These are phyloP conservation scores for Reinhardtius hippoglossoides DNA, from an alignment of 2,113 vertebrate genomes.

Conservation along the genomic window DNA sequence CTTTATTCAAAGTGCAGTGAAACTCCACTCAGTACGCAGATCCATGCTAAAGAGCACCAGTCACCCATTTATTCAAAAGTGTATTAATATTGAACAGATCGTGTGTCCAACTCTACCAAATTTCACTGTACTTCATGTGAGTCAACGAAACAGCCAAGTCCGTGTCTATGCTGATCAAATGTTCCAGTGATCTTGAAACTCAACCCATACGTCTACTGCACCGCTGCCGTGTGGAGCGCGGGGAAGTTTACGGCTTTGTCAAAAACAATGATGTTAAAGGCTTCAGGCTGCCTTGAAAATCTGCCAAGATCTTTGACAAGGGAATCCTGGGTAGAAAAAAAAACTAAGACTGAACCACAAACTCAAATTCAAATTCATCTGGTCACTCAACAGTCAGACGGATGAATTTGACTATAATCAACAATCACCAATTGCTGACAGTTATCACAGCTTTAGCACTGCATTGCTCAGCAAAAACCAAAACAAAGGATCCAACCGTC, in stretches of 20 bases:
- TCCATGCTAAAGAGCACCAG: no score
- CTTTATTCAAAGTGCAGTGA: no score
- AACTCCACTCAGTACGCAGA: no score
- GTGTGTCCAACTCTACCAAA: conserved; percentile 17
- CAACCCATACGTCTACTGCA: conserved; percentile 47
- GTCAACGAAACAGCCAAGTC: conserved; percentile 20
- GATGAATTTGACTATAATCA: not conserved
- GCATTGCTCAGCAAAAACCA: not conserved
- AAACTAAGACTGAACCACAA: not conserved
- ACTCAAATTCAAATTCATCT: not conserved
- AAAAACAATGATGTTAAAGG: conserved; percentile 55
- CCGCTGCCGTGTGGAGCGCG: conserved; percentile 12
- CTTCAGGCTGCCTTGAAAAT: conserved; percentile 63
- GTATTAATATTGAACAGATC: not conserved
- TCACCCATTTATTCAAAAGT: conserved; percentile 5
- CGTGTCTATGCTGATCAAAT: conserved; percentile 43
- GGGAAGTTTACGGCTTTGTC: conserved; percentile 56
- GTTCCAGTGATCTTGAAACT: conserved; percentile 46
- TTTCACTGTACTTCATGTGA: conserved; percentile 43
- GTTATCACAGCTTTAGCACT: not conserved
- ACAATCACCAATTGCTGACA: not conserved
- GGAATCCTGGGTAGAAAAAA: conserved; percentile 24
- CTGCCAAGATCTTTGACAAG: conserved; percentile 78
- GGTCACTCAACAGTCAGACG: not conserved
- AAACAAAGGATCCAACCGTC: not conserved